Conservation (phyloP, 2,797 vertebrate genomes). For the Sebastes oblongus region DNA sequence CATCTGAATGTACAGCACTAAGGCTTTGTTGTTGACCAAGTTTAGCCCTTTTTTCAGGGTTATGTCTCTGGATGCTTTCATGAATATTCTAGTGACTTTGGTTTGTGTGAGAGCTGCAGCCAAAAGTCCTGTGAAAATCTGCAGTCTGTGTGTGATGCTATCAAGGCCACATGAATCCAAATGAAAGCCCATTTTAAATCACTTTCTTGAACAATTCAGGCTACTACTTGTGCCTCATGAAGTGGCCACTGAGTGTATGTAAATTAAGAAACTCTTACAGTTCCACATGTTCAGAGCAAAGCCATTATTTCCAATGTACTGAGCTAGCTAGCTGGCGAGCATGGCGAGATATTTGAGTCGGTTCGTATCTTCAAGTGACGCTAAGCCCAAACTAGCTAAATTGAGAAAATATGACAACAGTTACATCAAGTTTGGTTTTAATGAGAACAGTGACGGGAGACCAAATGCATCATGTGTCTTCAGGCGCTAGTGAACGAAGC, state of each 20-base stretch:
- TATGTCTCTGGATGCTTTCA: neutral
- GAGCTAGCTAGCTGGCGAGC: too few species aligned
- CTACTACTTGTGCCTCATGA: too few species aligned
- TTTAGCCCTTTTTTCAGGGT: neutral
- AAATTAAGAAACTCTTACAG: neutral
- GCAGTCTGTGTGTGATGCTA: too few species aligned
- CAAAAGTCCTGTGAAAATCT: neutral
- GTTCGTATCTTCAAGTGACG: too few species aligned
- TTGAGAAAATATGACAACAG: too few species aligned
- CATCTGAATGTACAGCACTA: neutral
- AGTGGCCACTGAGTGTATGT: neutral
- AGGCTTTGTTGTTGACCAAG: neutral
- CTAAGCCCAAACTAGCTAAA: too few species aligned
- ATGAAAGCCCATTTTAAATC: neutral
- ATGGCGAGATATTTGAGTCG: too few species aligned
- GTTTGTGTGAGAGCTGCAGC: neutral
- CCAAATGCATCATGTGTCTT: too few species aligned
- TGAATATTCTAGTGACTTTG: neutral
- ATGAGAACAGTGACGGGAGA: too few species aligned
- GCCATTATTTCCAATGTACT: neutral
- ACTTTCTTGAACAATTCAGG: neutral
- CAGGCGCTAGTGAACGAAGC: too few species aligned
- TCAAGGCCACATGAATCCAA: neutral
- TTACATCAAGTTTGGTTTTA: neutral
- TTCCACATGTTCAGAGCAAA: neutral